Base-by-base conservation (phyloP, 1,140 invertebrate genomes). In the Drosophila seguyi region DNA sequence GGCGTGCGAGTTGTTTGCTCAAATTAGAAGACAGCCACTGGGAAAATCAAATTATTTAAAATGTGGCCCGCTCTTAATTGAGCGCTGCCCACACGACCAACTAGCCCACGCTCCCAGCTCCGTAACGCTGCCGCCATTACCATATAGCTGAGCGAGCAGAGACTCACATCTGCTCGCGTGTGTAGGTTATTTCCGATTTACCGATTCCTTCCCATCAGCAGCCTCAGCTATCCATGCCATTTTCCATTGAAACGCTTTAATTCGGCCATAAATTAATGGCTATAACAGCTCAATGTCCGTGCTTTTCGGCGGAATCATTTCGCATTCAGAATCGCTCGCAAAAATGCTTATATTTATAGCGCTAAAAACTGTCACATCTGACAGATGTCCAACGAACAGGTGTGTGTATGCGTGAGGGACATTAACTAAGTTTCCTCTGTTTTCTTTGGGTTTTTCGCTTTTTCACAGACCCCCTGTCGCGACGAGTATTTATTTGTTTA, bases 11-110 rank as follows among this genome's bases (percentile, higher is more conserved):
- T 52, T 56, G 67, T 47, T 73, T 74, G 59, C 76, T 79, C 75
- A 90, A 85, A 86, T 90, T 90, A 87, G 85, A 84, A 82, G 66
- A 74, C 69, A 65, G 65, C 67, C 66, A 47, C 78, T 81, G 76
- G 78, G 67, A 66, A 86, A 88, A 87, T 88, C 83, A 87, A 87
- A 87, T 80, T 80, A 88, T 76, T 80, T 77, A 60, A 87, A 88
- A 84, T 88, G 83, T 65, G 80, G 81, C 52, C 67, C 79, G 83
- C 83, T 87, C 84, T 87, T 87, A 87, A 87, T 87, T 87, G 80
- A 87, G 84, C 83, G 72, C 83, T 72, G 42, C 83, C 83, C 83
- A 87, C 83, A 87, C 84, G 42, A 56, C 47, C 75, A 63, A 59
- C 55, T 50, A 6, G 44, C 81, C 82, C 83, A 86, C 82, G 83